These are phyloP conservation scores for Oreonectes daqikongensis DNA, from an alignment of 2,797 vertebrate genomes.

Conservation along the genomic window DNA sequence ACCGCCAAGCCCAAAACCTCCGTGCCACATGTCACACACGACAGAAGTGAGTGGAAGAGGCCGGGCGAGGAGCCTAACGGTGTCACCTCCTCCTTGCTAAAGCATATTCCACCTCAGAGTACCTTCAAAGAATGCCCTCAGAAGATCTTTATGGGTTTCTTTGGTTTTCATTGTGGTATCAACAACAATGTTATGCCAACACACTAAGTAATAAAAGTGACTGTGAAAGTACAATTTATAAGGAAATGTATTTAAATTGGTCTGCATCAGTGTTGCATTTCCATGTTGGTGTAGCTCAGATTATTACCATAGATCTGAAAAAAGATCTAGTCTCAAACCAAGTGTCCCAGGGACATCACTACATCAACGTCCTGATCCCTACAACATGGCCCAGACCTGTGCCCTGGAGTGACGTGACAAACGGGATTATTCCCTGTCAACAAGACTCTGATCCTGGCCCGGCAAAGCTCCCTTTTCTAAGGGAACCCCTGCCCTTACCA, in stretches of 20 bases:
- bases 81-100: conserved; percentile 35
- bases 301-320: conserved; percentile 6
- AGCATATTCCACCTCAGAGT: conserved; percentile 42
- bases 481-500: conserved; percentile 57
- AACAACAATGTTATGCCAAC: no score
- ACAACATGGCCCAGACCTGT: conserved; percentile 60
- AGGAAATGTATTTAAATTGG: neutral
- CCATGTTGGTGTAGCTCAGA: no score
- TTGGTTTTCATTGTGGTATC: no score
- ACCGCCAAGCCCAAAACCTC: conserved; percentile 70
- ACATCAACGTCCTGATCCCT: conserved; percentile 44
- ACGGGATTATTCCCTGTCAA: conserved; percentile 82
- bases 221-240: no score
- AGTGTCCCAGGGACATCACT: conserved; percentile 36
- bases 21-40: conserved; percentile 71
- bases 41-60: conserved; percentile 40
- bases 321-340: conserved; percentile 21
- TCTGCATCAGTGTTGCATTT: neutral
- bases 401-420: conserved; percentile 77
- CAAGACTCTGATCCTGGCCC: conserved; percentile 77
- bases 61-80: conserved; percentile 38
- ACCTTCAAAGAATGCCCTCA: conserved; percentile 26
- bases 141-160: conserved; percentile 44
- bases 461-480: conserved; percentile 54
- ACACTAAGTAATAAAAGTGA: no score